These are phyloP conservation scores for Desoria tigrina DNA, from an alignment of 2,888 invertebrate species.

Conservation along the genomic window DNA sequence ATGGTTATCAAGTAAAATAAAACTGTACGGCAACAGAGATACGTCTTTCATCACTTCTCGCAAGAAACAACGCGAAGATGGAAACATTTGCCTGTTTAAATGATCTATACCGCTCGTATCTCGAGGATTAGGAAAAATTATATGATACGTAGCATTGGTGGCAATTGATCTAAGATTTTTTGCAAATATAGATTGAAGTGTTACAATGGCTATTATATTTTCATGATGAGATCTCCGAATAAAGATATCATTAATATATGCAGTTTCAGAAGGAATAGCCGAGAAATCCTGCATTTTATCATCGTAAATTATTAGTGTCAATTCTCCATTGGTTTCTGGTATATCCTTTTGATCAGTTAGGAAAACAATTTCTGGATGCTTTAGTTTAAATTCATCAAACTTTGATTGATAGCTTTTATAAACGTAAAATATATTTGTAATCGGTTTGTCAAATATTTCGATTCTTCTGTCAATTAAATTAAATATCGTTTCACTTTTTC, in stretches of 20 bases:
- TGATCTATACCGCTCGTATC: not conserved
- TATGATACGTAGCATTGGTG: not conserved
- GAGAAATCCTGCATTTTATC: not conserved
- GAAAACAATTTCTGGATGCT: not conserved
- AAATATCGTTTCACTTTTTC: too few species aligned
- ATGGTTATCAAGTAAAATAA: not conserved
- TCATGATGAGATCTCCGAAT: not conserved
- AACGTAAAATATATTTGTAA: not conserved
- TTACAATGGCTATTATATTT: not conserved
- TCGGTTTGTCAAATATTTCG: not conserved
- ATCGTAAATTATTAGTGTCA: not conserved
- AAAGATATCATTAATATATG: not conserved
- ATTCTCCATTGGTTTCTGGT: not conserved
- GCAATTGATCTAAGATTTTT: not conserved
- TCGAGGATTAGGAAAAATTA: not conserved
- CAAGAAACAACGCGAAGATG: not conserved
- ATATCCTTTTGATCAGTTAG: not conserved
- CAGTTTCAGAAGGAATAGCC: too few species aligned
- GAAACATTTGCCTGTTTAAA: not conserved
- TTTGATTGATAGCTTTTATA: not conserved
- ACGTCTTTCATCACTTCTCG: not conserved
- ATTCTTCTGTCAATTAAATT: not conserved
- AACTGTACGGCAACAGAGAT: not conserved
- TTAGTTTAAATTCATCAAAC: not conserved
- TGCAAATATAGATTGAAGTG: not conserved